Base-by-base conservation (phyloP, 2,797 vertebrate species). In the Dendrocincla fuliginosa region DNA sequence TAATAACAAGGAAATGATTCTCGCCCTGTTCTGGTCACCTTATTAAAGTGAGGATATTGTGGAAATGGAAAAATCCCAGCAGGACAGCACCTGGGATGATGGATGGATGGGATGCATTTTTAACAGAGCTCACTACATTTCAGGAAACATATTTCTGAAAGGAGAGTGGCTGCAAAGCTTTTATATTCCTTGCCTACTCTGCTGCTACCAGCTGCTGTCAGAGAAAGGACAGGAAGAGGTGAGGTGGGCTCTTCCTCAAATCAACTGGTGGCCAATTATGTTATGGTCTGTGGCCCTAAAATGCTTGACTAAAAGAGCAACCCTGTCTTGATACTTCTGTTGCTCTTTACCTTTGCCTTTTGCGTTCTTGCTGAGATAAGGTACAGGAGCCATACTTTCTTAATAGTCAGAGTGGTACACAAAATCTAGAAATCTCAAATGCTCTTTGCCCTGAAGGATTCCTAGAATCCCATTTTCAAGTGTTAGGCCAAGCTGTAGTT, bases 21-120 rank as follows among this genome's bases (percentile, higher is more conserved):
- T 97, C 35, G 2, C 84, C 95, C 96, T 96, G 96, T 96, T 97
- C 97, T 98, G 97, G 94, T 97, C 91, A 95, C 79, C 93, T 95
- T 97, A 97, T 97, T 97, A 97, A 84, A 91, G 89, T 17, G 86
- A 97, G 96, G 96, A 97, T 97, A 94, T 96, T 93, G 90, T 93
- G 96, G 97, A 97, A 98, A 97, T 97, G 96, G 96, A 92, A 97
- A 97, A 97, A 96, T 96, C 95, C 97, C 95, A 95, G 97, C 96
- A 96, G 96, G 96, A 96, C 87, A 90, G 74, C 89, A 96, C 80
- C 94, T 95, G 74, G 79, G 89, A 97, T 96, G 97, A 97, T 97
- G 90, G 95, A 97, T 97, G 96, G 96, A 96, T 90, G 93, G 95
- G 92, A 95, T 97, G 89, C 96, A 97, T 97, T 97, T 97, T 96